phyloP scores from a whole-genome alignment of 2,113 vertebrate species.

The Holacanthus passer region DNA sequence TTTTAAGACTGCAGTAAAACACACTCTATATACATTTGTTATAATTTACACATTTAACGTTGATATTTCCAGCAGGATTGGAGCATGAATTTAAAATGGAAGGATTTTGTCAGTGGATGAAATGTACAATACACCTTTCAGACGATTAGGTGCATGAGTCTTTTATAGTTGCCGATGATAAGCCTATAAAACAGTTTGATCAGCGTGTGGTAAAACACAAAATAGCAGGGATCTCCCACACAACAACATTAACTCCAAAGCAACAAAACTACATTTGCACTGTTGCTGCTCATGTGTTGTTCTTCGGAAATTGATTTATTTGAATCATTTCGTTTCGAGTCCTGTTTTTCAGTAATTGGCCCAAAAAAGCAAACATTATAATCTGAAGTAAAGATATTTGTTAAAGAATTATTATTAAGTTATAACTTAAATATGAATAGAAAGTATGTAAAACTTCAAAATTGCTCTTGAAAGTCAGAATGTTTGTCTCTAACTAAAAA shows the following conservation, averaged over 20 bases:
- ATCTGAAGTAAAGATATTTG: neutral
- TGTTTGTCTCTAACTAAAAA: neutral
- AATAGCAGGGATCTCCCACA: slow-evolving; percentile 4
- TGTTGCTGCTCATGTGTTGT: slow-evolving; percentile 1
- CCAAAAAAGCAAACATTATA: neutral
- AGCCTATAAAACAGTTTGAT: slow-evolving; percentile 33
- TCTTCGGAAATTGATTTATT: no score
- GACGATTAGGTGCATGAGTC: neutral
- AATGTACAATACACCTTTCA: slow-evolving; percentile 3
- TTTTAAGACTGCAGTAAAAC: neutral
- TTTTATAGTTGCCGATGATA: slow-evolving; percentile 15
- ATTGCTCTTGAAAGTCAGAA: no score
- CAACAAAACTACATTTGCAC: slow-evolving; percentile 13
- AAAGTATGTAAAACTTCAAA: no score
- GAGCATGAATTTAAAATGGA: neutral
- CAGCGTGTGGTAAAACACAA: slow-evolving; percentile 6
- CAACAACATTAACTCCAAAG: slow-evolving; percentile 15
- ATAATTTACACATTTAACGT: neutral
- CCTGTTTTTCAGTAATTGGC: no score
- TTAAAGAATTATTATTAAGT: neutral
- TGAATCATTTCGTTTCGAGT: no score
- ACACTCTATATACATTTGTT: neutral
- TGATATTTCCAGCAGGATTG: neutral
- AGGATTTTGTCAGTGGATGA: slow-evolving; percentile 12
- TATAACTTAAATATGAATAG: neutral